Evolutionary conservation across 2,888 invertebrate species (phyloP).

Genomic region (Acleris literana): DNA sequence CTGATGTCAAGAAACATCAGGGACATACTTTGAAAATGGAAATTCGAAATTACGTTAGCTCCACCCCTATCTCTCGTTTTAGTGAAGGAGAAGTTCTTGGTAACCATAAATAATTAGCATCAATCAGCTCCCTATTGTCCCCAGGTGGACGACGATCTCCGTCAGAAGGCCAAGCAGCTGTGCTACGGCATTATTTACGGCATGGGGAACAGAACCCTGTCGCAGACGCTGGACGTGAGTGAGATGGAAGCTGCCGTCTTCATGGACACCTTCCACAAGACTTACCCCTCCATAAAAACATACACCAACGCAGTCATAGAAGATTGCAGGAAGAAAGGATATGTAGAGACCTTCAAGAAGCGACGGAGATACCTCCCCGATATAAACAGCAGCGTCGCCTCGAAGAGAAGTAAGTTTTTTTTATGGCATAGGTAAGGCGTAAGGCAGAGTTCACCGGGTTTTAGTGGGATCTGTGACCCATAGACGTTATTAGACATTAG

Average conservation of each 20-base stretch:
- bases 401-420: slow-evolving; percentile 82
- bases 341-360: slow-evolving; percentile 92
- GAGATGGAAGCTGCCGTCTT: slow-evolving; percentile 91
- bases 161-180: slow-evolving; percentile 95
- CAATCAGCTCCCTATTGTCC: too few species aligned
- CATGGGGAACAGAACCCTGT: slow-evolving; percentile 93
- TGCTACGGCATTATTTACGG: slow-evolving; percentile 99
- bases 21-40: too few species aligned
- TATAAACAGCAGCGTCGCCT: slow-evolving; percentile 85
- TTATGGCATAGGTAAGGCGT: too few species aligned
- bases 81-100: too few species aligned
- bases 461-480: too few species aligned
- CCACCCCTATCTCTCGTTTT: too few species aligned
- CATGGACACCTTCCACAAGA: slow-evolving; percentile 90
- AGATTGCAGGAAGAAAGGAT: slow-evolving; percentile 88
- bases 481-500: too few species aligned
- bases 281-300: slow-evolving; percentile 87
- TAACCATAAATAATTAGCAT: too few species aligned
- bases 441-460: too few species aligned
- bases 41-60: too few species aligned
- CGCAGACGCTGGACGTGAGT: slow-evolving; percentile 89
- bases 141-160: slow-evolving; percentile 88
- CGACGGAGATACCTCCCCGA: slow-evolving; percentile 90
- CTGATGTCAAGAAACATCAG: too few species aligned
- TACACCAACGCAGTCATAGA: slow-evolving; percentile 83